These are phyloP conservation scores for Rissa tridactyla DNA, from an alignment of 2,113 vertebrate species.

Conservation along the genomic window DNA sequence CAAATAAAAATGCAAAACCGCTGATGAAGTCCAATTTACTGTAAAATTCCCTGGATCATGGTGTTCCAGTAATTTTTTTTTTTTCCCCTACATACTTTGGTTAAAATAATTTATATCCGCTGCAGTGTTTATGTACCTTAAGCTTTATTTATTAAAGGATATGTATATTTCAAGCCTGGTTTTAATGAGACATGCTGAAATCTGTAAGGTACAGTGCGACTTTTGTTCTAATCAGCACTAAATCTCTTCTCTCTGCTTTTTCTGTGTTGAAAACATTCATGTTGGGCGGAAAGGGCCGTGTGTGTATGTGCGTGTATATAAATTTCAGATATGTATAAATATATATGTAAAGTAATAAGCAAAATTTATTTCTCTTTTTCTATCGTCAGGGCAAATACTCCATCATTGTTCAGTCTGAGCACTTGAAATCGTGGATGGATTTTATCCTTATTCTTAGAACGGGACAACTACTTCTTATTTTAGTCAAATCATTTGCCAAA, in stretches of 20 bases:
- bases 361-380: slow-evolving; percentile 1
- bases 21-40: slow-evolving; percentile 63
- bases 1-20: slow-evolving; percentile 67
- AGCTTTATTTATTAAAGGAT: slow-evolving; percentile 66
- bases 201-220: slow-evolving; percentile 67
- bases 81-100: slow-evolving; percentile 51
- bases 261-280: slow-evolving; percentile 67
- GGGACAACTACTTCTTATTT: not conserved
- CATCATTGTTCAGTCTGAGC: not conserved
- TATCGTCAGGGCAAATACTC: not conserved
- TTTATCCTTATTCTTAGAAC: not conserved
- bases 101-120: slow-evolving; percentile 70
- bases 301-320: not conserved
- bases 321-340: slow-evolving; percentile 30
- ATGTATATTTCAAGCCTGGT: slow-evolving; percentile 64
- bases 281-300: not conserved
- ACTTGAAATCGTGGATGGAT: not conserved
- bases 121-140: slow-evolving; percentile 66
- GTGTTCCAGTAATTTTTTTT: slow-evolving; percentile 56
- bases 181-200: slow-evolving; percentile 72
- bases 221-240: slow-evolving; percentile 67
- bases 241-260: slow-evolving; percentile 68
- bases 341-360: not conserved
- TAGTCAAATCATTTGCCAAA: slow-evolving; percentile 5
- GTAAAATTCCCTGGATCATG: slow-evolving; percentile 45